Evolutionary conservation across 2,888 invertebrate species (phyloP).

Genomic region (Hypomecis atomaria): DNA sequence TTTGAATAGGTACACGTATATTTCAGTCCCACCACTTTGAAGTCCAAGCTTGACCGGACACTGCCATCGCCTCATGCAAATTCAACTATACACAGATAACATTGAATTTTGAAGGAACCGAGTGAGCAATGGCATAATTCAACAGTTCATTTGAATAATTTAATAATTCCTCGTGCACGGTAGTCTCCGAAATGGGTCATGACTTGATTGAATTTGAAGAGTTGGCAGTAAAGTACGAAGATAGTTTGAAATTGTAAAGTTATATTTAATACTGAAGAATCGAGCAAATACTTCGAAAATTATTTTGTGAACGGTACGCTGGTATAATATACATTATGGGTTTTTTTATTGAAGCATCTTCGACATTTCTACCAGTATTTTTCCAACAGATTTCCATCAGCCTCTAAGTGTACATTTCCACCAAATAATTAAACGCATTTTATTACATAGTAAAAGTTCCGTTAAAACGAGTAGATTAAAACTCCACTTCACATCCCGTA

Average conservation of each 20-base stretch:
- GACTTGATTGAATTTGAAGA: slow-evolving; percentile 27
- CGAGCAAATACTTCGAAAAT: neutral
- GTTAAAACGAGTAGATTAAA: slow-evolving; percentile 9
- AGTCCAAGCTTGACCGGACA: slow-evolving; percentile 9
- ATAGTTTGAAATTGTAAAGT: neutral
- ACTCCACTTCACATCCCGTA: slow-evolving; percentile 19
- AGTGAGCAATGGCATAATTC: slow-evolving; percentile 27
- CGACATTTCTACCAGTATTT: no score
- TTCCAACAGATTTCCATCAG: no score
- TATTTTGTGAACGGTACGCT: neutral
- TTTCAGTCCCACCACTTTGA: neutral
- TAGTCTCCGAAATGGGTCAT: slow-evolving; percentile 23
- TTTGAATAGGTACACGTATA: no score
- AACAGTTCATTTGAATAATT: slow-evolving; percentile 29
- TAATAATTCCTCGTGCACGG: slow-evolving; percentile 26
- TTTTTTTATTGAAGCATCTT: no score
- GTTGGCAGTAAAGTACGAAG: slow-evolving; percentile 9
- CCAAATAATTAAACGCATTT: neutral
- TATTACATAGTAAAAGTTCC: neutral
- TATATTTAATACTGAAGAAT: neutral
- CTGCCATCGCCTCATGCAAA: slow-evolving; percentile 15
- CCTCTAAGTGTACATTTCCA: no score
- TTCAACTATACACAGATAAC: slow-evolving; percentile 6
- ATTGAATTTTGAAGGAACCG: slow-evolving; percentile 16
- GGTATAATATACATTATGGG: no score